A percentile compares a stretch with the other conserved stretches of the same genome.
Evolutionary conservation across 1,140 invertebrate genomes (phyloP).

Genomic region (Danaus plexippus): DNA sequence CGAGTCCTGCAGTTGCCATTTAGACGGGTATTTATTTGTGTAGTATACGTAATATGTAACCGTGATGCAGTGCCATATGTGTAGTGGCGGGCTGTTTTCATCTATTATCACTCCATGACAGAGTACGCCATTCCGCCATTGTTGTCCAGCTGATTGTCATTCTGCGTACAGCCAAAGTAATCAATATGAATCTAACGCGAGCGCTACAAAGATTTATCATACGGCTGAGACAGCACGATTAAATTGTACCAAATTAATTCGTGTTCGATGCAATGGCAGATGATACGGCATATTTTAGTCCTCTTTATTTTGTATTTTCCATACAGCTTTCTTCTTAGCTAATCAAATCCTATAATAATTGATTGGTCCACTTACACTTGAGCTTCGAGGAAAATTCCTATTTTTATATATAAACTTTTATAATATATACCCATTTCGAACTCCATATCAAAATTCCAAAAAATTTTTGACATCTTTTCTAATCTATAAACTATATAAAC

Average conservation of each 20-base stretch:
- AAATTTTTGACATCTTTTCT: slow-evolving; percentile 39
- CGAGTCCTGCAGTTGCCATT: slow-evolving; percentile 36
- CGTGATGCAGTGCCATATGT: slow-evolving; percentile 50
- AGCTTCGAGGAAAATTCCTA: slow-evolving; percentile 65
- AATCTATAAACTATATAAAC: slow-evolving; percentile 7
- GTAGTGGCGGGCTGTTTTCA: slow-evolving; percentile 2
- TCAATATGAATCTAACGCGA: no score
- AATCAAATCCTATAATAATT: no score
- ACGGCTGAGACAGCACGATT: no score
- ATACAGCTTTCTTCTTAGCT: no score
- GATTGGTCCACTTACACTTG: slow-evolving; percentile 64
- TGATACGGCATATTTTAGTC: no score
- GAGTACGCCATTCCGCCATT: slow-evolving; percentile 15
- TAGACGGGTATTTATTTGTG: slow-evolving; percentile 41
- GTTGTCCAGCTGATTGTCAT: neutral
- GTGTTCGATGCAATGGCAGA: no score
- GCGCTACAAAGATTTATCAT: no score
- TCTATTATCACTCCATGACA: slow-evolving; percentile 15
- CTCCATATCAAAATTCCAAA: slow-evolving; percentile 61
- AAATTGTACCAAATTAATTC: no score
- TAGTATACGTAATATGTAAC: slow-evolving; percentile 36
- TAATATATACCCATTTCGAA: slow-evolving; percentile 47
- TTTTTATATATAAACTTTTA: slow-evolving; percentile 67
- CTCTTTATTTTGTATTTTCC: no score
- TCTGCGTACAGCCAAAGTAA: no score